Conservation (phyloP, 2,113 vertebrate species). For the Poecile atricapillus region DNA sequence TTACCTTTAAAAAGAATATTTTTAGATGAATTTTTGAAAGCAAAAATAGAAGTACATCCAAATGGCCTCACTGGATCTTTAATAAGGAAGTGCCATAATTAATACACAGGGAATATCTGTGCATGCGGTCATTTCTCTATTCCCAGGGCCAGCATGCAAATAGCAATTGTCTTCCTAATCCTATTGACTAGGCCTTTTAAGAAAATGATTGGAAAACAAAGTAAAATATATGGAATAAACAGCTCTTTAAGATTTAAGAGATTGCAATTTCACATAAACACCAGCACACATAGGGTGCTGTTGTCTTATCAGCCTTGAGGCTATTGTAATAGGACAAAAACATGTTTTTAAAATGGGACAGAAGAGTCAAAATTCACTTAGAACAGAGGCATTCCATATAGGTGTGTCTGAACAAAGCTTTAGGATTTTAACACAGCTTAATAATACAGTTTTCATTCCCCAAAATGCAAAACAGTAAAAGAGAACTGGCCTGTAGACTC, state of each 20-base stretch:
- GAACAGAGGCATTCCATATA: neutral
- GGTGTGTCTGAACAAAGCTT: neutral
- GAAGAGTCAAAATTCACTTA: neutral
- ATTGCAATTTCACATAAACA: neutral
- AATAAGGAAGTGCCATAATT: neutral
- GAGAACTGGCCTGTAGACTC: neutral
- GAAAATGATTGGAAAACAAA: neutral
- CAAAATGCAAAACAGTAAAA: neutral
- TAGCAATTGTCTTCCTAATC: neutral
- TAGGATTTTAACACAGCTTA: neutral
- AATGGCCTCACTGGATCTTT: neutral
- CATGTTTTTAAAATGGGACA: neutral
- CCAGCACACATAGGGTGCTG: accelerated
- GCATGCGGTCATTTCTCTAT: neutral
- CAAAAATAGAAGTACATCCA: neutral
- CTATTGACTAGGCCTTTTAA: neutral
- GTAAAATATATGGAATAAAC: neutral
- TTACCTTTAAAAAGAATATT: neutral
- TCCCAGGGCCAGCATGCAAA: neutral
- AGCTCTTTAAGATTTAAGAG: neutral
- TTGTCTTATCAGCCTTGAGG: neutral
- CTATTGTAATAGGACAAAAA: neutral
- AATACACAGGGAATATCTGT: neutral
- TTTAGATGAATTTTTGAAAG: neutral
- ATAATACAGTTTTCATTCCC: neutral